Base-by-base conservation (phyloP, 35 echinoderm and acorn worm species). In the Strongylocentrotus purpuratus region DNA sequence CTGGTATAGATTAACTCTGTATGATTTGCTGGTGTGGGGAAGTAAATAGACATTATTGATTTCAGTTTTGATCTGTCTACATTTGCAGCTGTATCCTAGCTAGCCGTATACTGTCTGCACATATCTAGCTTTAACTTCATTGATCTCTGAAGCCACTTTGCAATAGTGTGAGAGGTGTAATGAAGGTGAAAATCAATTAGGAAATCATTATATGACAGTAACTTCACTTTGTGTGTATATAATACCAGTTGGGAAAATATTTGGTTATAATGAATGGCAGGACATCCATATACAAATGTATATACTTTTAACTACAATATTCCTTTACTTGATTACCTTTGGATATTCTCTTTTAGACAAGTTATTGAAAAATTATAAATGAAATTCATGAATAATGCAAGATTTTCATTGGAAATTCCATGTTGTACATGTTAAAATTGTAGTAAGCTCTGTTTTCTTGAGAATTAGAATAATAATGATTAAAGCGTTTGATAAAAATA, bases 1-100 rank as follows among this genome's bases (percentile, higher is more conserved):
- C 65, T 78, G 65, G 65, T 78, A 78, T 78, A 18, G 65, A 78
- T 78, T 78, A 78, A 28, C 20, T 78, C 87, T 89, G 87, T 89
- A 45, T 89, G 87, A 46, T 89, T 89, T 89, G 87, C 87, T 33
- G 87, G 87, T 89, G 87, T 89, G 32, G 87, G 45, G 48, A 58
- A 48, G 91, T 93, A 93, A 93, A 93, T 93, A 93, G 45, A 58
- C 13, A 58, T 31, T 93, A 93, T 93, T 93, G 91, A 93, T 93
- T 93, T 93, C 8, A 32, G 91, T 93, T 93, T 58, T 93, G 91
- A 93, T 93, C 46, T 46, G 87, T 89, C 87, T 89, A 89, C 48
- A 28, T 25, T 14, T 78, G 65, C 91, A 93, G 45, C 91, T 93
- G 91, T 93, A 58, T 31, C 45, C 47, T n/a, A 93, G 25, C 48